Conservation (phyloP, 2,113 vertebrate species). For the Dipodomys spectabilis region DNA sequence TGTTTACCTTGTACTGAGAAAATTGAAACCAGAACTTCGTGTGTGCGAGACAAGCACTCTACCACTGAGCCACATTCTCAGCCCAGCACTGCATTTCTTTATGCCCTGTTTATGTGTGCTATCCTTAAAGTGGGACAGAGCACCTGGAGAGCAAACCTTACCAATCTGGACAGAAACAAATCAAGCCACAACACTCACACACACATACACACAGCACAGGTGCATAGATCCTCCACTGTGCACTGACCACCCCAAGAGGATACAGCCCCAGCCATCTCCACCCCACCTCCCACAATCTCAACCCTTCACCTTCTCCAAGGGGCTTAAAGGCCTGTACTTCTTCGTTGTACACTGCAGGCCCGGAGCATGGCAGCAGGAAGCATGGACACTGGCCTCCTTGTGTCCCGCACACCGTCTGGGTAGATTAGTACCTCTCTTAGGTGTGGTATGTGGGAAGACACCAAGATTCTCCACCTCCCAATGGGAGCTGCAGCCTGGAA, state of each 20-base stretch:
- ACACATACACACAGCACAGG: neutral
- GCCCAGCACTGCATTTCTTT: too few relatives aligned
- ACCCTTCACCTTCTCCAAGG: slow-evolving; percentile 84
- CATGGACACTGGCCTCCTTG: slow-evolving; percentile 69
- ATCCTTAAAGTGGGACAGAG: rapidly evolving
- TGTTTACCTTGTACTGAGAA: too few relatives aligned
- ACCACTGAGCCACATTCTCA: too few relatives aligned
- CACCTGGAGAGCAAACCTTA: neutral
- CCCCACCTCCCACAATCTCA: slow-evolving; percentile 47
- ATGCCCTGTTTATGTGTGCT: too few relatives aligned
- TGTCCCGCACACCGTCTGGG: slow-evolving; percentile 76
- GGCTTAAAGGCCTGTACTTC: slow-evolving; percentile 73
- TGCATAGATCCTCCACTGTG: neutral
- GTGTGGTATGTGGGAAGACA: slow-evolving; percentile 63
- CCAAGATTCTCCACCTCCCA: slow-evolving; percentile 40
- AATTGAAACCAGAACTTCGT: too few relatives aligned
- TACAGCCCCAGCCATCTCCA: slow-evolving; percentile 56
- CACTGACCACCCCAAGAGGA: neutral
- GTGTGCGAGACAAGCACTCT: too few relatives aligned
- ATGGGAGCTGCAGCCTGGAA: slow-evolving; percentile 88
- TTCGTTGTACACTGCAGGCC: slow-evolving; percentile 88
- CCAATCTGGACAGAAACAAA: neutral
- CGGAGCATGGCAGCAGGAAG: slow-evolving; percentile 87
- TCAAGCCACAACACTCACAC: neutral
- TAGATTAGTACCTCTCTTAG: neutral